Conservation (phyloP, 2,888 invertebrate genomes). For the Embidobia sp. region DNA sequence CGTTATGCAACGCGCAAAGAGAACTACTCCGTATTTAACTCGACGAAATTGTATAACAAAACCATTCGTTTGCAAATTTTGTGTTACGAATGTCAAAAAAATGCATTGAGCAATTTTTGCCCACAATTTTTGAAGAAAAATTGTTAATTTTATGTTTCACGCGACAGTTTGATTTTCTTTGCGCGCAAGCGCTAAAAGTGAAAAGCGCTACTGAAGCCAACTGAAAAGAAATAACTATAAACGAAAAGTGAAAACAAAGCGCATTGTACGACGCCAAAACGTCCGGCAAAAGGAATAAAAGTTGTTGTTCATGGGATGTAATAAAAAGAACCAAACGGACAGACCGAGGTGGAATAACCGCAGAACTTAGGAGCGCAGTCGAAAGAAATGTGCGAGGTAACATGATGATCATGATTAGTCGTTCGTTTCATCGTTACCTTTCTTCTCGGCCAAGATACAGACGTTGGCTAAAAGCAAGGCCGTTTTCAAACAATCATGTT, state of each 20-base stretch:
- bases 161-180: too few species aligned
- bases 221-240: slow-evolving; percentile 53
- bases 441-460: slow-evolving; percentile 79
- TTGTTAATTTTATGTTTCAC: too few species aligned
- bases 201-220: slow-evolving; percentile 74
- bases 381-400: slow-evolving; percentile 61
- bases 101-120: too few species aligned
- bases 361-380: slow-evolving; percentile 47
- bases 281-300: background rate
- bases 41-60: too few species aligned
- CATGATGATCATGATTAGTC: slow-evolving; percentile 63
- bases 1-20: slow-evolving; percentile 15
- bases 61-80: slow-evolving; percentile 10
- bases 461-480: slow-evolving; percentile 80
- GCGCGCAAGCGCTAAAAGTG: slow-evolving; percentile 70
- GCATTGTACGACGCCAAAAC: slow-evolving; percentile 5
- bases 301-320: background rate
- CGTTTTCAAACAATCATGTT: slow-evolving; percentile 78
- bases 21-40: slow-evolving; percentile 10
- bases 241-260: slow-evolving; percentile 41
- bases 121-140: too few species aligned
- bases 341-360: slow-evolving; percentile 54
- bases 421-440: slow-evolving; percentile 76
- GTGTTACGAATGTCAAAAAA: too few species aligned
- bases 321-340: slow-evolving; percentile 32